Evolutionary conservation across 2,113 vertebrate species (phyloP), one percentile per base, ranked within the genome.

Genomic region (Amphilophus citrinellus): DNA sequence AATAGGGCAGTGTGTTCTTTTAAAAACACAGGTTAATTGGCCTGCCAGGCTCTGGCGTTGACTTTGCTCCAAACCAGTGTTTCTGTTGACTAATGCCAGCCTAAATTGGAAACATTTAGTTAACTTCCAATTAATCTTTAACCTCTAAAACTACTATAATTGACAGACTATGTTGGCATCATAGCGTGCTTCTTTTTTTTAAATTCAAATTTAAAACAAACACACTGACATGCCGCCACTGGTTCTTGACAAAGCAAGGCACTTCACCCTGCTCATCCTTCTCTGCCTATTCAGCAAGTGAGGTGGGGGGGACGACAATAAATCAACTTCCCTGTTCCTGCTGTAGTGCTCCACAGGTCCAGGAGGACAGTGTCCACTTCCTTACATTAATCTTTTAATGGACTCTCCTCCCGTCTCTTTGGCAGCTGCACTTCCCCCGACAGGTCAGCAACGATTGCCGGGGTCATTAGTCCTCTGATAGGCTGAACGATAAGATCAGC

Each of bases 381-480:
- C 93, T 95, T 92, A 94, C 93, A 94, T 95, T 95, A 95, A 96
- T 95, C 96, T 96, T 96, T 96, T 95, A 96, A 96, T 96, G 94
- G 96, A 96, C 94, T 96, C 94, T 91, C 88, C 83, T 82, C 84
- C 68, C 89, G 90, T 92, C 92, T 93, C 94, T 90, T 91, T 92
- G 91, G 91, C 94, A 91, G 91, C 89, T 86, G 88, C 90, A 89
- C 91, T 94, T 91, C 94, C 92, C 83, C 82, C 85, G 91, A 93
- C 92, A 90, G 94, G 94, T 93, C 91, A 84, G 87, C 87, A 91
- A 90, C 77, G 91, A 95, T 94, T 89, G 92, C 88, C 78, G 84
- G 93, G 96, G 94, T 95, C 95, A 93, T 96, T 95, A 95, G 94
- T 94, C 92, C 92, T 93, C 92, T 80, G 93, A 93, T 94, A 88